These are phyloP conservation scores for Lophochroa leadbeateri DNA, from an alignment of 2,113 vertebrate genomes.

Conservation along the genomic window DNA sequence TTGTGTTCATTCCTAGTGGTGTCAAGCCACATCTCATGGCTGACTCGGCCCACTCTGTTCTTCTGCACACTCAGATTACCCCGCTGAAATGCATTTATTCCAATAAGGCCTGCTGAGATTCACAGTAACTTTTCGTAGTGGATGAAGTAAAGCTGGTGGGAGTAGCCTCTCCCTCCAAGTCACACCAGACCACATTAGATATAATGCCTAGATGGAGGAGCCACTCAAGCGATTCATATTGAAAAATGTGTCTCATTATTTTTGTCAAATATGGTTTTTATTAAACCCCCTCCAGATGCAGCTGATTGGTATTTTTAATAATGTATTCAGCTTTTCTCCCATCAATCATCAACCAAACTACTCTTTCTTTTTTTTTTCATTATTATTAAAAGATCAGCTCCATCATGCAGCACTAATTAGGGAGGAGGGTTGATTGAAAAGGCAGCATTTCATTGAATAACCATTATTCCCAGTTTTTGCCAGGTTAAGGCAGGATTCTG, in stretches of 20 bases:
- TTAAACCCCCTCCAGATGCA: background rate
- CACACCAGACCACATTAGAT: background rate
- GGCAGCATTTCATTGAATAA: background rate
- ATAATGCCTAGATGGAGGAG: background rate
- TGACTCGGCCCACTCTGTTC: background rate
- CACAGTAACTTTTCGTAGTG: background rate
- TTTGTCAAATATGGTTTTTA: background rate
- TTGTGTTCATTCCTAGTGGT: background rate
- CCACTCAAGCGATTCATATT: background rate
- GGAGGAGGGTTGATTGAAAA: constrained; percentile 9
- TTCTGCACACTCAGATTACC: background rate
- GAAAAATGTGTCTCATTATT: background rate
- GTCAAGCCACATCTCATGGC: background rate
- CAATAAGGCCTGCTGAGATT: background rate
- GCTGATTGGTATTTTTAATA: background rate
- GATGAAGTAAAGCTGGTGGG: background rate
- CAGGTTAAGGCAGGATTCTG: constrained; percentile 38
- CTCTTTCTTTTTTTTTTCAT: background rate
- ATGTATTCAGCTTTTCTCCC: background rate
- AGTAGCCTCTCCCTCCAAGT: background rate
- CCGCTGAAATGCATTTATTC: background rate
- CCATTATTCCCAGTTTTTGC: background rate
- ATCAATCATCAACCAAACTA: constrained; percentile 18
- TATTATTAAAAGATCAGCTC: constrained; percentile 42
- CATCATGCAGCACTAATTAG: constrained; percentile 19